Conservation (phyloP, 2,888 invertebrate genomes). For the Mystacides longicornis region DNA sequence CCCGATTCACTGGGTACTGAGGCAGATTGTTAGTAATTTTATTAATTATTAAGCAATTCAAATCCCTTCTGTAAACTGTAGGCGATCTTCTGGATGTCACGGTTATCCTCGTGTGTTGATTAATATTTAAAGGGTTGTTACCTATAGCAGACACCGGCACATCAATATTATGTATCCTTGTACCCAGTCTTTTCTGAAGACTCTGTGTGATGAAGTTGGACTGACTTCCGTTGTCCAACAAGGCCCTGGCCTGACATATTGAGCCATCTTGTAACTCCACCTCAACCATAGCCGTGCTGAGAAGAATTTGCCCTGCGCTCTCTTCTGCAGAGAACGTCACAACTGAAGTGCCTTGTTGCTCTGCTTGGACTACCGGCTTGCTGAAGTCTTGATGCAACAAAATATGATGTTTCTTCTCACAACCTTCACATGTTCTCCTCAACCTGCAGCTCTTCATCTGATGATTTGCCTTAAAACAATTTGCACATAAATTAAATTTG, state of each 20-base stretch:
- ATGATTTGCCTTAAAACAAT: neutral
- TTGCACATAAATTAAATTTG: neutral
- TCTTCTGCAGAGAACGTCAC: neutral
- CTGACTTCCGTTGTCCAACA: neutral
- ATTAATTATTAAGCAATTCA: neutral
- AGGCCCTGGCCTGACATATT: neutral
- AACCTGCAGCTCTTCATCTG: neutral
- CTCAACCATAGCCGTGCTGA: neutral
- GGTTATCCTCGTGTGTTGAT: too few species aligned
- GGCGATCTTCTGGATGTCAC: too few species aligned
- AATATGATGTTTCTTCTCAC: neutral
- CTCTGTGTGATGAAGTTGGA: neutral
- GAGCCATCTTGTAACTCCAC: neutral
- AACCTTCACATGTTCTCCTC: neutral
- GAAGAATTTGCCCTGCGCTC: neutral
- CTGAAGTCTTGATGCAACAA: neutral
- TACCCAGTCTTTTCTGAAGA: neutral
- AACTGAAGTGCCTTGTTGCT: neutral
- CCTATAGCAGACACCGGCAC: neutral
- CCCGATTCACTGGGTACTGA: neutral
- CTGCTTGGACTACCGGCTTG: neutral
- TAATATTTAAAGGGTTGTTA: too few species aligned
- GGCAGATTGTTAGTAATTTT: neutral
- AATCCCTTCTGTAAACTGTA: too few species aligned
- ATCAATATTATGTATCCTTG: too few species aligned